A percentile compares a stretch with the other conserved stretches of the same genome.
phyloP scores from a whole-genome alignment of 2,888 invertebrate genomes.

The Tanytarsus gracilentus region DNA sequence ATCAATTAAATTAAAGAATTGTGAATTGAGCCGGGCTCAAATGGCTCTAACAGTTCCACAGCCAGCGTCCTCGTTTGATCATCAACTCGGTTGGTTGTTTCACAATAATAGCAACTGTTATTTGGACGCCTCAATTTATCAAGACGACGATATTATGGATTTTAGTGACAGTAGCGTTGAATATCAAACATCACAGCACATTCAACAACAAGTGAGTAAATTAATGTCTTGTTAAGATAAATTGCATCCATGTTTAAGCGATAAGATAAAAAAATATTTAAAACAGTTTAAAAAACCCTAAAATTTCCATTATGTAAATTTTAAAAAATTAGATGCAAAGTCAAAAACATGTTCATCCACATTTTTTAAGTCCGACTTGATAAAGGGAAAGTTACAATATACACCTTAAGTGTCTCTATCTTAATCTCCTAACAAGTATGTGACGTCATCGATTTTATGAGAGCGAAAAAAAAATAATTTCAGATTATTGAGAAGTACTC shows the following conservation, averaged over 20 bases:
- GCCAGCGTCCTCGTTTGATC: slow-evolving; percentile 9
- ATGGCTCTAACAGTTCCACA: slow-evolving; percentile 25
- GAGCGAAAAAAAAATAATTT: too few species aligned
- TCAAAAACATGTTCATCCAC: not conserved
- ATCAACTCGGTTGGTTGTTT: slow-evolving; percentile 21
- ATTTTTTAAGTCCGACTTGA: not conserved
- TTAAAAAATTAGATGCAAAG: not conserved
- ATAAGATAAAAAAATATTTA: not conserved
- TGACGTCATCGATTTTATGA: too few species aligned
- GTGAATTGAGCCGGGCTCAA: not conserved
- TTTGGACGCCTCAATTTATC: slow-evolving; percentile 17
- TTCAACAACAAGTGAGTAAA: slow-evolving; percentile 16
- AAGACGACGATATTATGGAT: slow-evolving; percentile 27
- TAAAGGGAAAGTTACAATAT: not conserved
- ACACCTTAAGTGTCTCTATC: too few species aligned
- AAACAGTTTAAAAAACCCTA: not conserved
- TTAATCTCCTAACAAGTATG: too few species aligned
- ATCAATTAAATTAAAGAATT: not conserved
- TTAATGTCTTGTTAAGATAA: not conserved
- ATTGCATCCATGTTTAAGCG: not conserved
- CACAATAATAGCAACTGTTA: slow-evolving; percentile 21
- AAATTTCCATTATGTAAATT: not conserved
- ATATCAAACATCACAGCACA: not conserved
- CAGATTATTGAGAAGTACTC: too few species aligned
- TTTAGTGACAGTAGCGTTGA: slow-evolving; percentile 23